A percentile compares a stretch with the other conserved stretches of the same genome.
Evolutionary conservation across 2,797 vertebrate genomes (phyloP).

Genomic region (Syndactyla subalaris): DNA sequence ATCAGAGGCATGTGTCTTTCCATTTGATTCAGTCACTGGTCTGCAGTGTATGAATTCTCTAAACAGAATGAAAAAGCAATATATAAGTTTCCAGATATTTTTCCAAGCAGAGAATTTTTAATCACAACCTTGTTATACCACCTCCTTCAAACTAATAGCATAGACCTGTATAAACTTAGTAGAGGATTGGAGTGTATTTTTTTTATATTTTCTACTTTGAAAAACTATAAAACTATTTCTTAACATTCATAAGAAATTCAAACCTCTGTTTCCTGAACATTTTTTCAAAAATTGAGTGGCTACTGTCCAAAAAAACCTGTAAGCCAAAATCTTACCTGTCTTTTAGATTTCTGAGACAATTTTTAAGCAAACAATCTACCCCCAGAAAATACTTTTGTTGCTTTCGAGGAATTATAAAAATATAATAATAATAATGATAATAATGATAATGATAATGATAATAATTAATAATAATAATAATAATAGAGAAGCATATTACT

Average conservation of each 20-base stretch:
- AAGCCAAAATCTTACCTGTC: neutral
- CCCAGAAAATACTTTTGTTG: fast-evolving
- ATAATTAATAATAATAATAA: no score
- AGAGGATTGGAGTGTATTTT: neutral
- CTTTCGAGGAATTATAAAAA: neutral
- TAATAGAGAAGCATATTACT: neutral
- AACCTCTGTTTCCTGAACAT: neutral
- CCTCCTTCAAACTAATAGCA: neutral
- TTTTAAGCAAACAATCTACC: neutral
- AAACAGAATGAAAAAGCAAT: neutral
- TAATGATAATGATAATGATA: no score
- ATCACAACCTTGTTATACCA: neutral
- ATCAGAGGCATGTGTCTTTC: neutral
- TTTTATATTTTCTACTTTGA: neutral
- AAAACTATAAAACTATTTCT: neutral
- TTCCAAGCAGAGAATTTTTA: neutral
- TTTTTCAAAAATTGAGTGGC: neutral
- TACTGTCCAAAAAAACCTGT: neutral
- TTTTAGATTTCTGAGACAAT: neutral
- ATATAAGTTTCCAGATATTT: neutral
- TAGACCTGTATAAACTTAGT: neutral
- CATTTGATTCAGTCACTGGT: neutral
- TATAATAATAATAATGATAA: no score
- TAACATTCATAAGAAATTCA: neutral
- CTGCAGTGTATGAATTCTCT: neutral